These are phyloP conservation scores for Epinephelus moara DNA, from an alignment of 2,113 vertebrate genomes.

Conservation along the genomic window DNA sequence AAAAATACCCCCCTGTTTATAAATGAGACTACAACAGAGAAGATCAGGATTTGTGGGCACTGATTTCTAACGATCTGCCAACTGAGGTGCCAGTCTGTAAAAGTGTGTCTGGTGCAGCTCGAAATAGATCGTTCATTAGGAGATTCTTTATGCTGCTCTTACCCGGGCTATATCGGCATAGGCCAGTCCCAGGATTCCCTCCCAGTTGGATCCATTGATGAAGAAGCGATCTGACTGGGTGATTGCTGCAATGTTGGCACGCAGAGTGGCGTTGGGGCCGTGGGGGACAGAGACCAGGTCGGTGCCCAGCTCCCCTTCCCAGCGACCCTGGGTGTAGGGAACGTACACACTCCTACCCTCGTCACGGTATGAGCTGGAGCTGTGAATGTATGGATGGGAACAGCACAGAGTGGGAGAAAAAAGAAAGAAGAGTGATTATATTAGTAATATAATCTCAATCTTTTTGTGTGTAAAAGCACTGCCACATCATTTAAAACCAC, in stretches of 20 bases:
- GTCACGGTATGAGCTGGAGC: constrained; percentile 94
- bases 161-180: constrained; percentile 97
- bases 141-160: constrained; percentile 33
- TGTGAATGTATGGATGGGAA: constrained; percentile 62
- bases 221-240: constrained; percentile 98
- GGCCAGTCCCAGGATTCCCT: constrained; percentile 96
- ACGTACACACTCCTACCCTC: constrained; percentile 94
- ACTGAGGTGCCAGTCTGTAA: neutral
- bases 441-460: neutral
- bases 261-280: constrained; percentile 93
- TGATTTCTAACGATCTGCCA: neutral
- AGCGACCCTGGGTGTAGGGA: constrained; percentile 98
- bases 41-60: neutral
- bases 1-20: neutral
- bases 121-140: neutral
- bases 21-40: neutral
- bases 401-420: neutral
- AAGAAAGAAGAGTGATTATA: neutral
- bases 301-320: constrained; percentile 97
- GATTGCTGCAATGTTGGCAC: constrained; percentile 97
- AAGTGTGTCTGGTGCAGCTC: neutral
- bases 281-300: constrained; percentile 96
- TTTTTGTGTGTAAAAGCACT: neutral
- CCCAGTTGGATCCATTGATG: constrained; percentile 99
- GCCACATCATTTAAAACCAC: neutral